A percentile compares a stretch with the other conserved stretches of the same genome.
Conservation (phyloP, 2,888 invertebrate genomes). For the Caenorhabditis macrosperma region DNA sequence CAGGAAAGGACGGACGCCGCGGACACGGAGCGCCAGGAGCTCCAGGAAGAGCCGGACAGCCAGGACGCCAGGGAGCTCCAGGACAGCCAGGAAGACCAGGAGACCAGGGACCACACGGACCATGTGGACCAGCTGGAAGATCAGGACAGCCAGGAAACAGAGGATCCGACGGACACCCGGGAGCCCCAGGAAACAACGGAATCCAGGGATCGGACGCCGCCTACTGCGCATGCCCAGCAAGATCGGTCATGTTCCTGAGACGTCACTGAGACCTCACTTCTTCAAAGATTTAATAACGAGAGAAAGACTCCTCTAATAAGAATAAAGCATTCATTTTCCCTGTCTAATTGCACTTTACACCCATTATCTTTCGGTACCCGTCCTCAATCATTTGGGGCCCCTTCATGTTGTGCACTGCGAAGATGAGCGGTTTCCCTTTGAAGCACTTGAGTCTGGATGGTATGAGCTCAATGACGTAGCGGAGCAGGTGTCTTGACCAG, state of each 20-base stretch:
- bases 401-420: constrained; percentile 46
- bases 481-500: constrained; percentile 33
- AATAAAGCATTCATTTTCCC: constrained; percentile 31
- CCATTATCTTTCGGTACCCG: constrained; percentile 33
- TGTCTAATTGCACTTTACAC: constrained; percentile 29
- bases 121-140: constrained; percentile 41
- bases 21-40: constrained; percentile 55
- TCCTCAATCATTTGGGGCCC: constrained; percentile 43
- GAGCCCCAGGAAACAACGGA: constrained; percentile 61
- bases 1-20: constrained; percentile 58
- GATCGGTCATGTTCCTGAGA: constrained; percentile 53
- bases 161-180: constrained; percentile 63
- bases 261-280: constrained; percentile 21
- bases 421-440: constrained; percentile 33
- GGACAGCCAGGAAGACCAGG: constrained; percentile 65
- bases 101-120: constrained; percentile 45
- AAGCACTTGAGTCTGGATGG: constrained; percentile 20
- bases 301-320: constrained; percentile 9
- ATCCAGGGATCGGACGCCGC: constrained; percentile 52
- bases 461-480: constrained; percentile 27
- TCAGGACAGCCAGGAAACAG: constrained; percentile 59
- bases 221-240: constrained; percentile 50
- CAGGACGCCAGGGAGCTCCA: constrained; percentile 64
- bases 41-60: constrained; percentile 58
- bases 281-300: constrained; percentile 19